A percentile compares a stretch with the other conserved stretches of the same genome.
These are phyloP conservation scores for Brachylomia viminalis DNA, from an alignment of 2,888 invertebrate species.

Conservation along the genomic window DNA sequence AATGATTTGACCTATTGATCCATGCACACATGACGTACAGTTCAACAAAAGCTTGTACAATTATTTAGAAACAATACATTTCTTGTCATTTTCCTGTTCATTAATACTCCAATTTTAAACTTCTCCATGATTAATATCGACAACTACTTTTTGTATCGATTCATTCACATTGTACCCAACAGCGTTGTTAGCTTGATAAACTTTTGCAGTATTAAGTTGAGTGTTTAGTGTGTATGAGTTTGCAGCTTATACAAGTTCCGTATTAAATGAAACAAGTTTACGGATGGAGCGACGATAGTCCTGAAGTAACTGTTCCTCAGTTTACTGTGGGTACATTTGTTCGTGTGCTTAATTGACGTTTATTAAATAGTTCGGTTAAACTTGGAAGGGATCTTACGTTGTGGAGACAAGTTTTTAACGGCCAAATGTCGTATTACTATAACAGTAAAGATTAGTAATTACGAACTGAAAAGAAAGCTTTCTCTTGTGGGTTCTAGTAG, in stretches of 20 bases:
- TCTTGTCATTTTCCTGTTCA: not conserved
- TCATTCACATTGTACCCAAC: slow-evolving; percentile 57
- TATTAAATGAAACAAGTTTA: slow-evolving; percentile 65
- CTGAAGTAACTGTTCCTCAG: slow-evolving; percentile 38
- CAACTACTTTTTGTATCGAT: slow-evolving; percentile 60
- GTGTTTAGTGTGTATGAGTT: slow-evolving; percentile 55
- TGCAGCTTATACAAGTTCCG: slow-evolving; percentile 56
- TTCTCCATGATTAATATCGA: not conserved
- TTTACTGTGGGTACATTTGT: slow-evolving; percentile 51
- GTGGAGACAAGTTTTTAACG: not conserved
- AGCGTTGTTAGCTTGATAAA: slow-evolving; percentile 54
- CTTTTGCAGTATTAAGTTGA: slow-evolving; percentile 51
- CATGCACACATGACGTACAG: not conserved
- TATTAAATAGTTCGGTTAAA: slow-evolving; percentile 37
- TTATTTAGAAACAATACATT: not conserved
- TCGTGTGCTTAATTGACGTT: slow-evolving; percentile 47
- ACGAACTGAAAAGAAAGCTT: not conserved
- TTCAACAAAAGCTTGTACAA: not conserved
- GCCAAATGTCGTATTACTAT: not conserved
- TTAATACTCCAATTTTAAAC: slow-evolving; percentile 6
- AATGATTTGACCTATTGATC: not conserved
- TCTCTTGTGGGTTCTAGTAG: not conserved
- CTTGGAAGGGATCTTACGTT: slow-evolving; percentile 20
- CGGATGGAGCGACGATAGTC: slow-evolving; percentile 37
- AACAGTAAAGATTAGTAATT: not conserved